A percentile compares a stretch with the other conserved stretches of the same genome.
phyloP scores from a whole-genome alignment of 2,113 vertebrate genomes.

The Nothoprocta perdicaria region DNA sequence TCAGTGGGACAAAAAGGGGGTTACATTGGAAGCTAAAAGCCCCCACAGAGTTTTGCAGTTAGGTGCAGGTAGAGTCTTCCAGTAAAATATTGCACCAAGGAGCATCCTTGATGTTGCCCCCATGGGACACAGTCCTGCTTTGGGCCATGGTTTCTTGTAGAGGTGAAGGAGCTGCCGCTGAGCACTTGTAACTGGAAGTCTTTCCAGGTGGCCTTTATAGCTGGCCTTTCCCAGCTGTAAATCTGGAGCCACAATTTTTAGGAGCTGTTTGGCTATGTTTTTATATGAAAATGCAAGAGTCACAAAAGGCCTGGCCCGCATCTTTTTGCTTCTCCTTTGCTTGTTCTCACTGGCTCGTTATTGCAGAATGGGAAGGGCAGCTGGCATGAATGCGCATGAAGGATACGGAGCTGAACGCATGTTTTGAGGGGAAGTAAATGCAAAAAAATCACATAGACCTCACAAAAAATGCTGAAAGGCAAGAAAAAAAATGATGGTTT shows the following conservation, averaged over 20 bases:
- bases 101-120: accelerated
- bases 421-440: constrained; percentile 5
- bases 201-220: too few relatives aligned
- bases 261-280: background rate
- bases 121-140: accelerated
- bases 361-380: background rate
- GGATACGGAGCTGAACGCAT: background rate
- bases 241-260: background rate
- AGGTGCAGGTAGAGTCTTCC: background rate
- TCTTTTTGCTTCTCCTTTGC: background rate
- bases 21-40: background rate
- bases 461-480: background rate
- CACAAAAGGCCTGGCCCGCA: background rate
- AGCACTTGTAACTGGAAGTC: background rate
- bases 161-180: background rate
- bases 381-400: accelerated
- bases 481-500: background rate
- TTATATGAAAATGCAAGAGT: background rate
- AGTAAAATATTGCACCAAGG: background rate
- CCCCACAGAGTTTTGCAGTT: background rate
- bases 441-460: background rate
- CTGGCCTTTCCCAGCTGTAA: background rate
- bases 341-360: background rate
- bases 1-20: background rate
- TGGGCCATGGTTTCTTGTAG: background rate